These are phyloP conservation scores for Cygnus buccinator DNA, from an alignment of 2,113 vertebrate genomes.

Conservation along the genomic window DNA sequence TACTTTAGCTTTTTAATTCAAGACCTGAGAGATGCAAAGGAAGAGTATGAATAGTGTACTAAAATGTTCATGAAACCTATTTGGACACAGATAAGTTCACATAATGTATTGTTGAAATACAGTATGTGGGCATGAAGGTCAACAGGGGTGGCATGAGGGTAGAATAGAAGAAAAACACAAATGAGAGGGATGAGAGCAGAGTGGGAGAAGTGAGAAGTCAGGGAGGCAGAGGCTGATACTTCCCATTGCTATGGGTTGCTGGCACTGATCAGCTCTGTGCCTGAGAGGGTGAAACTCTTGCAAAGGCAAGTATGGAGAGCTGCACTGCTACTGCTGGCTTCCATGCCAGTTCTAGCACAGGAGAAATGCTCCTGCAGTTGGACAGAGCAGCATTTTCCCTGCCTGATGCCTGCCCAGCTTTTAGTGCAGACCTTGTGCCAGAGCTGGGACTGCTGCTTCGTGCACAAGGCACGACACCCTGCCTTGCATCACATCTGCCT, in stretches of 20 bases:
- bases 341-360: neutral
- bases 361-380: neutral
- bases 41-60: neutral
- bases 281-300: neutral
- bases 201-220: neutral
- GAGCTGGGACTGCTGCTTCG: neutral
- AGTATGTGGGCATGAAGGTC: neutral
- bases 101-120: neutral
- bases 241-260: neutral
- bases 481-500: neutral
- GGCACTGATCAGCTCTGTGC: neutral
- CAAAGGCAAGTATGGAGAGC: neutral
- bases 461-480: rapidly evolving
- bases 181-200: neutral
- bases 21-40: neutral
- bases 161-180: neutral
- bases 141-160: neutral
- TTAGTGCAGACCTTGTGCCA: neutral
- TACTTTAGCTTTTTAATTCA: neutral
- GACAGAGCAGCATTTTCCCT: neutral
- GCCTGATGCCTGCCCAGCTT: neutral
- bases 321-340: neutral
- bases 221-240: neutral
- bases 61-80: neutral
- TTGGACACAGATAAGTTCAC: neutral